Percentiles rank a stretch among this genome's conserved stretches.
phyloP scores from a whole-genome alignment of 2,888 invertebrate genomes.

The Clusia tigrina region DNA sequence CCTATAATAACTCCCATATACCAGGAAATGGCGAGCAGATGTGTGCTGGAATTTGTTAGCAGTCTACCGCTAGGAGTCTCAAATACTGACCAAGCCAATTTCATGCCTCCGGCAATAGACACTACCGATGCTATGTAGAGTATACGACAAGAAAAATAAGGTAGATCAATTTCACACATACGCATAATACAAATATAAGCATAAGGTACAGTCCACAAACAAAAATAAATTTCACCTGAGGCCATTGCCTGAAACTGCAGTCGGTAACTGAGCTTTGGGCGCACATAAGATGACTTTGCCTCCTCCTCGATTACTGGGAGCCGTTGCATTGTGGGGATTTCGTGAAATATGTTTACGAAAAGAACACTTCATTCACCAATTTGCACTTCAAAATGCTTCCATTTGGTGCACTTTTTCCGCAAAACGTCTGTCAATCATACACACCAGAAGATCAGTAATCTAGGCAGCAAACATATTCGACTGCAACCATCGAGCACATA shows the following conservation, averaged over 20 bases:
- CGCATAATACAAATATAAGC: not conserved
- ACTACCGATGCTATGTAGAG: slow-evolving; percentile 46
- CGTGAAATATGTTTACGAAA: not conserved
- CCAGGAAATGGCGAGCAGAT: slow-evolving; percentile 55
- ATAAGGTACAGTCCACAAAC: not conserved
- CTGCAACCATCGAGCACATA: too few species aligned
- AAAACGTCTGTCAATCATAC: too few species aligned
- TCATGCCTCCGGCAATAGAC: slow-evolving; percentile 53
- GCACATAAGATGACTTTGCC: slow-evolving; percentile 44
- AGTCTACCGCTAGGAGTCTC: slow-evolving; percentile 50
- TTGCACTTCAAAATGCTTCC: too few species aligned
- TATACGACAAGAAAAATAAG: not conserved
- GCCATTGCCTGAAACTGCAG: slow-evolving; percentile 53
- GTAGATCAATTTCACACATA: not conserved
- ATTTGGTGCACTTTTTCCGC: slow-evolving; percentile 24
- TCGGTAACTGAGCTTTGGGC: slow-evolving; percentile 50
- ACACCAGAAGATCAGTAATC: too few species aligned
- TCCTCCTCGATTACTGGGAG: slow-evolving; percentile 52
- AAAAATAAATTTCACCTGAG: slow-evolving; percentile 42
- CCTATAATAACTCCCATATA: slow-evolving; percentile 56
- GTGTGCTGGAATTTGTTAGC: slow-evolving; percentile 37
- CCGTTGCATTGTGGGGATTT: slow-evolving; percentile 46
- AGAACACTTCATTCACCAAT: not conserved
- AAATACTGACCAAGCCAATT: slow-evolving; percentile 54
- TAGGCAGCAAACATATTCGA: too few species aligned